phyloP scores from a whole-genome alignment of 2,888 invertebrate species.

The Theristus sp. region DNA sequence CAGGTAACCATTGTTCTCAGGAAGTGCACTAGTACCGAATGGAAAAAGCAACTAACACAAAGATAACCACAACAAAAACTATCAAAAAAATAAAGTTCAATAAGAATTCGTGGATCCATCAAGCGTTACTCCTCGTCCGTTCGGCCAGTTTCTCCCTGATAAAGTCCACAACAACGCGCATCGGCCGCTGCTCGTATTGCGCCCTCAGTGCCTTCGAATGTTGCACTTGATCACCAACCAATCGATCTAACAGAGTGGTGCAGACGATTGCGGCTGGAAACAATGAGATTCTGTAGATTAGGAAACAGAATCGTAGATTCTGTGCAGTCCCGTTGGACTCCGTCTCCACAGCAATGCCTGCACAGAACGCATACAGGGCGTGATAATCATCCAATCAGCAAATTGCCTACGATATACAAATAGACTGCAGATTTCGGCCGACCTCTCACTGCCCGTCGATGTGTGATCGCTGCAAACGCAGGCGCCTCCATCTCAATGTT shows the following conservation, averaged over 20 bases:
- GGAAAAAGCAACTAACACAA: no score
- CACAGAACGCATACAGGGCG: no score
- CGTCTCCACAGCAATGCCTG: no score
- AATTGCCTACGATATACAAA: not conserved
- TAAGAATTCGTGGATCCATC: no score
- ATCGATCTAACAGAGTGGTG: conserved; percentile 66
- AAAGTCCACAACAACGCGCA: conserved; percentile 47
- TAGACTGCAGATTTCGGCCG: conserved; percentile 38
- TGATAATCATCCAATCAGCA: no score
- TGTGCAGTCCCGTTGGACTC: not conserved
- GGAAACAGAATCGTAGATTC: not conserved
- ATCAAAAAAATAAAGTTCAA: no score
- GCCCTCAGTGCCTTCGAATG: conserved; percentile 69
- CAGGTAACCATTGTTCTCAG: no score
- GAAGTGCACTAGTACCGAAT: no score
- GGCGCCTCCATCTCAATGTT: conserved; percentile 92
- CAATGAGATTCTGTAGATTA: no score
- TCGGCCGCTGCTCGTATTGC: conserved; percentile 76
- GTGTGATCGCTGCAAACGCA: conserved; percentile 73
- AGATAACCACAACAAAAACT: no score
- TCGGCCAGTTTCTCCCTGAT: not conserved
- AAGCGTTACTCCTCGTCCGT: no score
- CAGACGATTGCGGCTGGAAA: conserved; percentile 61
- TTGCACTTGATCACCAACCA: conserved; percentile 70
- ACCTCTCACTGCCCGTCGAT: conserved; percentile 67